Evolutionary conservation across 2,888 invertebrate genomes (phyloP), one percentile per base, ranked within the genome.

Genomic region (Electrophaes corylata): DNA sequence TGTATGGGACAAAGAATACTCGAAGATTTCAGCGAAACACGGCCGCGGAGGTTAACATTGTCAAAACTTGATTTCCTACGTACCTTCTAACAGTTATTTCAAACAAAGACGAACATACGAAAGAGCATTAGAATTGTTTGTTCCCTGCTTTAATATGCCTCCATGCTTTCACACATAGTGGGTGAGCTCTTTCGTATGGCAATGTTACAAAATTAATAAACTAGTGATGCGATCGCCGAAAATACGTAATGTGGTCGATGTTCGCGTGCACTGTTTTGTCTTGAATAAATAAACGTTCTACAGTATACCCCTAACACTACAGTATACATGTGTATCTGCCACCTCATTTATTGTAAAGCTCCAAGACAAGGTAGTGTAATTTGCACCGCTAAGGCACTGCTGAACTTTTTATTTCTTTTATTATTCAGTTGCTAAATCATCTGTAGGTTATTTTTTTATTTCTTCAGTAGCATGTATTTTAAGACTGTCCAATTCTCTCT

Each of bases 361-460:
- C 14, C 67, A 75, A 79, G 79, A 84, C 87, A 86, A 82, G 79
- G 78, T 83, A 81, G 79, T 83, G 83, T 75, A 65, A 63, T 65
- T 64, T 72, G 82, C 86, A 88, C 88, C 70, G 91, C 88, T 88
- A 75, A 73, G 76, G 86, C 88, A 89, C 88, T 73, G 91, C 90
- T 88, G 80, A 62, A 53, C 51, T 65, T 76, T 79, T 78, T 59
- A 64, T 76, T 83, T 84, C 43, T 64, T 70, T 76, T 83, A 71
- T 62, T 26, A 78, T 78, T 89, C 3, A 76, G 80, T 89, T 90
- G 88, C 90, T 62, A 77, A 86, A 57, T 83, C 86, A 86, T 85
- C 74, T 66, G 65, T 70, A 72, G 66, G 20, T 51, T 55, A 35
- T 46, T 16, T 43, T 50, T 51, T 59, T 70, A 73, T 70, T 59